Evolutionary conservation across 1,140 invertebrate genomes (phyloP).

Genomic region (Periplaneta americana): DNA sequence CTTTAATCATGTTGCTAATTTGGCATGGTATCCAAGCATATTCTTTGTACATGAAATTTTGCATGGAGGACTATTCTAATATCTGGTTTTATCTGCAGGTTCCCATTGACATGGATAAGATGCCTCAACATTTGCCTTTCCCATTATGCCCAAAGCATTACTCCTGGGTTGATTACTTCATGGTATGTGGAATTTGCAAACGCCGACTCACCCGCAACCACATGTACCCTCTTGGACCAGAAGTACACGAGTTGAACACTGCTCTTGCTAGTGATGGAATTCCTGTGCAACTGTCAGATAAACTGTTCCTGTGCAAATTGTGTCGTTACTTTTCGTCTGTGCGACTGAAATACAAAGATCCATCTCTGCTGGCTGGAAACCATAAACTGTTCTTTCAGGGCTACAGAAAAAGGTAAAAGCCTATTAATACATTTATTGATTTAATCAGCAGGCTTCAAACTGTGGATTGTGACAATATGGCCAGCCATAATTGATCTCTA

Average conservation of each 20-base stretch:
- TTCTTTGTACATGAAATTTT: too few species aligned
- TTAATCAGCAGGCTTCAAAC: too few species aligned
- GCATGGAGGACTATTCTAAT: too few species aligned
- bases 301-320: constrained; percentile 67
- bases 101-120: constrained; percentile 50
- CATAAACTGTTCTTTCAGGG: constrained; percentile 54
- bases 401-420: constrained; percentile 65
- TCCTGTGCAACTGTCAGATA: constrained; percentile 53
- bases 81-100: constrained; percentile 42
- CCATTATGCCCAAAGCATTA: constrained; percentile 45
- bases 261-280: constrained; percentile 56
- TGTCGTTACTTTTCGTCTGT: constrained; percentile 70
- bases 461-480: too few species aligned
- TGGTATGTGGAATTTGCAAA: constrained; percentile 69
- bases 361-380: constrained; percentile 41
- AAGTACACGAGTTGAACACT: constrained; percentile 60
- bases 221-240: constrained; percentile 38
- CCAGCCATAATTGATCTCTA: too few species aligned
- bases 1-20: too few species aligned
- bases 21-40: too few species aligned
- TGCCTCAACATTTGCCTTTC: constrained; percentile 46
- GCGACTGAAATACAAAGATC: constrained; percentile 50
- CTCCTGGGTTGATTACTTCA: constrained; percentile 55
- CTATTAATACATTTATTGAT: too few species aligned
- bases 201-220: constrained; percentile 65